These are phyloP conservation scores for Sinelater perroti DNA, from an alignment of 2,888 invertebrate species.

Conservation along the genomic window DNA sequence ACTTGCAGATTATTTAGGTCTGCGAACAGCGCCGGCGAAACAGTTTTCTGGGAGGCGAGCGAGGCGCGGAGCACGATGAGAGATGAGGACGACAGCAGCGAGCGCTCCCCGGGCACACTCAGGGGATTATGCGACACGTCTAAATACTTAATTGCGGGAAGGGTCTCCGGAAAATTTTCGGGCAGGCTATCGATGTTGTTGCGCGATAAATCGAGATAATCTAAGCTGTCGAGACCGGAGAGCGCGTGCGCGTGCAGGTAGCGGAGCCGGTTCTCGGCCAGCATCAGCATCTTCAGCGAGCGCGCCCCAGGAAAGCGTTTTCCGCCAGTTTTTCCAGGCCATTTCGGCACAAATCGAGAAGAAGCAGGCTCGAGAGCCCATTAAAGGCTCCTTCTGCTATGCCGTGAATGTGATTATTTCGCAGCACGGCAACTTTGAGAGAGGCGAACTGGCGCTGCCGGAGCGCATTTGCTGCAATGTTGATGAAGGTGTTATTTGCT, in stretches of 20 bases:
- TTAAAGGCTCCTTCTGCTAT: slow-evolving; percentile 2
- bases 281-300: slow-evolving; percentile 4
- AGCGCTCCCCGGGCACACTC: too few species aligned
- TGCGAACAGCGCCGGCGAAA: slow-evolving; percentile 1
- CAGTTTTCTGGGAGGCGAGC: too few species aligned
- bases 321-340: slow-evolving; percentile 1
- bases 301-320: slow-evolving; percentile 3
- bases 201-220: slow-evolving; percentile 7
- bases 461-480: slow-evolving; percentile 1
- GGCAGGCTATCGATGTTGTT: slow-evolving; percentile 1
- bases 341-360: slow-evolving; percentile 11
- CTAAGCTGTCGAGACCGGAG: not conserved
- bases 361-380: slow-evolving; percentile 4
- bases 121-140: slow-evolving; percentile 7
- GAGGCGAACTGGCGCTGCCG: not conserved
- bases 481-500: not conserved
- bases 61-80: slow-evolving; percentile 5
- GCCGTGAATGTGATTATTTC: not conserved
- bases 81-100: not conserved
- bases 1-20: slow-evolving; percentile 9
- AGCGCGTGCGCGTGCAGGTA: not conserved
- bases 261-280: not conserved
- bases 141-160: slow-evolving; percentile 3
- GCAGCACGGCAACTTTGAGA: slow-evolving; percentile 8
- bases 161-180: not conserved